Evolutionary conservation across 1,140 invertebrate genomes (phyloP).

Genomic region (Palaemon carinicauda): DNA sequence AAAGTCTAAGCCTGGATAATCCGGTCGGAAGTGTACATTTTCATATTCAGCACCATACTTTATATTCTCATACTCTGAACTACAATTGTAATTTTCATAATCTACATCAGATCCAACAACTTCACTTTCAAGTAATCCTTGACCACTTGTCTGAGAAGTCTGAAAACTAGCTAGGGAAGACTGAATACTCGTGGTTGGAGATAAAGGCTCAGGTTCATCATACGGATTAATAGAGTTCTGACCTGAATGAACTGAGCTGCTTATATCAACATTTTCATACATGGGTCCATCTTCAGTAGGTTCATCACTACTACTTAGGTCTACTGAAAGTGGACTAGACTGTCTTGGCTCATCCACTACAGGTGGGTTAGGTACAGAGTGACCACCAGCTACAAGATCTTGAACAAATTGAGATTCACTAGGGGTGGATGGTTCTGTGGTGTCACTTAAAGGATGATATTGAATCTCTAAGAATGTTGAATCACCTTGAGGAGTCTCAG

Average conservation of each 20-base stretch:
- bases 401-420: constrained; percentile 59
- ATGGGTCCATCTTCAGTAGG: constrained; percentile 55
- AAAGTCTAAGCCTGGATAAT: constrained; percentile 31
- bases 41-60: constrained; percentile 58
- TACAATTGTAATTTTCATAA: constrained; percentile 39
- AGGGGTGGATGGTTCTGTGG: constrained; percentile 58
- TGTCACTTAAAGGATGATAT: constrained; percentile 59
- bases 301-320: constrained; percentile 59
- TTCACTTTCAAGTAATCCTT: constrained; percentile 22
- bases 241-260: neutral
- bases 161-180: constrained; percentile 50
- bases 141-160: constrained; percentile 16
- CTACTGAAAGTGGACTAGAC: constrained; percentile 55
- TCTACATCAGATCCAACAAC: constrained; percentile 9
- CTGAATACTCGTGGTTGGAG: constrained; percentile 25
- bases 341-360: constrained; percentile 41
- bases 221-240: neutral
- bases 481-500: constrained; percentile 59
- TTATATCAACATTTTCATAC: constrained; percentile 55
- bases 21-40: constrained; percentile 52
- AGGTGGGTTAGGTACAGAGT: constrained; percentile 20
- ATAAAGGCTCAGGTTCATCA: constrained; percentile 10
- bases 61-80: constrained; percentile 45
- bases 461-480: constrained; percentile 59
- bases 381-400: constrained; percentile 29